A percentile compares a stretch with the other conserved stretches of the same genome.
Conservation (phyloP, 2,113 vertebrate species). For the Ammodytes marinus region DNA sequence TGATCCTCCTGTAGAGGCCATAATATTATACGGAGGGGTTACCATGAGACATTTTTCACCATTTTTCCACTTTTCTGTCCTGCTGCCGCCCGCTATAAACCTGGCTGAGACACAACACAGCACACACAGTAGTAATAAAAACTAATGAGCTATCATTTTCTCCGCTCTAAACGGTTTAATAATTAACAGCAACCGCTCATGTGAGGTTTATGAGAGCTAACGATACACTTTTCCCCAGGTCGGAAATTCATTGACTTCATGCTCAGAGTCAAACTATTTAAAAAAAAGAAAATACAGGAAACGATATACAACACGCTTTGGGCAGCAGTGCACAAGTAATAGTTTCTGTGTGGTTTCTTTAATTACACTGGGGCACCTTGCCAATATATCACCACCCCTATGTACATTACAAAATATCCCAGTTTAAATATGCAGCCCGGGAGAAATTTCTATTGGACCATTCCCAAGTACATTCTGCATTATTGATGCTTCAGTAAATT, state of each 20-base stretch:
- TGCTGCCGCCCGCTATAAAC: conserved; percentile 63
- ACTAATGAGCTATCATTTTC: conserved; percentile 78
- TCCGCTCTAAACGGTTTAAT: conserved; percentile 71
- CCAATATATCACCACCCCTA: conserved; percentile 48
- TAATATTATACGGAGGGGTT: conserved; percentile 63
- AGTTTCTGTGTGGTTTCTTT: conserved; percentile 42
- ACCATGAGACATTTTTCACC: conserved; percentile 57
- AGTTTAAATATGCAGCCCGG: conserved; percentile 39
- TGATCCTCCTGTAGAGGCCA: conserved; percentile 51
- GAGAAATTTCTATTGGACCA: conserved; percentile 42
- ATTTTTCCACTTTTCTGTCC: conserved; percentile 58
- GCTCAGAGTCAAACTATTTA: conserved; percentile 36
- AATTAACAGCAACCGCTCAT: conserved; percentile 76
- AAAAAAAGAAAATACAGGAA: conserved; percentile 23
- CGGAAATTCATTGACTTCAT: conserved; percentile 56
- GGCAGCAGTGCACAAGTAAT: conserved; percentile 37
- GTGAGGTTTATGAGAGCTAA: conserved; percentile 69
- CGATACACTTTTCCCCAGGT: conserved; percentile 52
- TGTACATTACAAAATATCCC: conserved; percentile 48
- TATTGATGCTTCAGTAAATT: conserved; percentile 66
- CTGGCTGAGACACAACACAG: conserved; percentile 52
- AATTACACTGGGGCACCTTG: conserved; percentile 43
- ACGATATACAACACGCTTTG: conserved; percentile 23
- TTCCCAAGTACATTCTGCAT: conserved; percentile 39
- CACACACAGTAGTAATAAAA: conserved; percentile 74